Evolutionary conservation across 2,113 vertebrate genomes (phyloP).

Genomic region (Calyptomena viridis): DNA sequence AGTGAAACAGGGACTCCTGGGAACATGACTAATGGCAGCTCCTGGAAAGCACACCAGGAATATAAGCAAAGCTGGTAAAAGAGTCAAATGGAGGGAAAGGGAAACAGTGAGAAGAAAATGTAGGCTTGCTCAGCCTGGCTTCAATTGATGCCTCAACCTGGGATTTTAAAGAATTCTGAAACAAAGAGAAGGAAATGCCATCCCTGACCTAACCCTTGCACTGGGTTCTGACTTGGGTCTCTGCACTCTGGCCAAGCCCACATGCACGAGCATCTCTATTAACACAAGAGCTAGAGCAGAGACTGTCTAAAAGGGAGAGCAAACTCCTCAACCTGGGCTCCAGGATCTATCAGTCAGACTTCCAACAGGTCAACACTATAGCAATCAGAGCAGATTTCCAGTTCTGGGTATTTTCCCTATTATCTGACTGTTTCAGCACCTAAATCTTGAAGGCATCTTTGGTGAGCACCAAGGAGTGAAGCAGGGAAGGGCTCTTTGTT

Average conservation of each 20-base stretch:
- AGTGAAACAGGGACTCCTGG: neutral
- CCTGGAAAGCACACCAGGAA: constrained; percentile 22
- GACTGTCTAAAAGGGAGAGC: neutral
- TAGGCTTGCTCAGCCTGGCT: neutral
- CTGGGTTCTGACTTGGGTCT: neutral
- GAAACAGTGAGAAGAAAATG: neutral
- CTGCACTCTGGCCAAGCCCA: neutral
- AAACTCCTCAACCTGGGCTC: neutral
- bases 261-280: rapidly evolving
- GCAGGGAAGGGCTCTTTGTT: neutral
- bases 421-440: neutral
- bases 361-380: neutral
- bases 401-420: neutral
- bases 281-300: neutral
- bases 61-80: neutral
- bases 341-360: neutral
- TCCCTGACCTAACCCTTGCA: neutral
- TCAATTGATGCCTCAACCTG: neutral
- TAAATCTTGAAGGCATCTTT: neutral
- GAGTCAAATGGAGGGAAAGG: neutral
- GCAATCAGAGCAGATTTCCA: neutral
- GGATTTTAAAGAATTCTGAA: neutral
- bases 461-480: neutral
- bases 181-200: neutral
- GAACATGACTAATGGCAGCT: constrained; percentile 37